Percentiles rank a stretch among this genome's conserved stretches.
Conservation (phyloP, 2,113 vertebrate species). For the Ivindomyrus marchei region DNA sequence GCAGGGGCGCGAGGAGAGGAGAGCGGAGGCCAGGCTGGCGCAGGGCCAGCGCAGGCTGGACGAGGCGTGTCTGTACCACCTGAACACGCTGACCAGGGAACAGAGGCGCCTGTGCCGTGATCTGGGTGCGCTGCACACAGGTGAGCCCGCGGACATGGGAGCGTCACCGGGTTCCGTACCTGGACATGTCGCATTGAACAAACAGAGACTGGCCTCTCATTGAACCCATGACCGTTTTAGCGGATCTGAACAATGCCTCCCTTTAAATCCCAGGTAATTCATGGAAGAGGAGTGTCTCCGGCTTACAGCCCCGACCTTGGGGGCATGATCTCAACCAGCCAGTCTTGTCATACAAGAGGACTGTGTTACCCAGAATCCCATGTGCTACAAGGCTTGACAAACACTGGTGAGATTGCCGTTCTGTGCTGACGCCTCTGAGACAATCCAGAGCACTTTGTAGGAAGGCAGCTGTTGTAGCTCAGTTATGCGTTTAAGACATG, state of each 20-base stretch:
- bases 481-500: background rate
- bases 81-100: slow-evolving; percentile 43
- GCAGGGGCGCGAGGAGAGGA: slow-evolving; percentile 38
- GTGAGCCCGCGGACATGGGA: slow-evolving; percentile 27
- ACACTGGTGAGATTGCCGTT: slow-evolving; percentile 32
- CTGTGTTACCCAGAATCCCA: background rate
- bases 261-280: slow-evolving; percentile 4
- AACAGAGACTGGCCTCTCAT: background rate
- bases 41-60: slow-evolving; percentile 41
- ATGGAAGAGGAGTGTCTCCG: background rate
- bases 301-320: background rate
- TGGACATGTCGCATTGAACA: no score
- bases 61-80: slow-evolving; percentile 24
- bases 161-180: background rate
- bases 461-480: no score
- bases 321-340: background rate
- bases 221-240: background rate
- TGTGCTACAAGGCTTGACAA: background rate
- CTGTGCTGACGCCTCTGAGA: background rate
- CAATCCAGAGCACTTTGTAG: background rate
- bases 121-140: slow-evolving; percentile 37
- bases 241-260: background rate
- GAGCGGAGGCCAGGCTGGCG: slow-evolving; percentile 44
- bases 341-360: background rate
- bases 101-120: slow-evolving; percentile 47